Evolutionary conservation across 2,113 vertebrate species (phyloP).

Genomic region (Speoplatyrhinus poulsoni): DNA sequence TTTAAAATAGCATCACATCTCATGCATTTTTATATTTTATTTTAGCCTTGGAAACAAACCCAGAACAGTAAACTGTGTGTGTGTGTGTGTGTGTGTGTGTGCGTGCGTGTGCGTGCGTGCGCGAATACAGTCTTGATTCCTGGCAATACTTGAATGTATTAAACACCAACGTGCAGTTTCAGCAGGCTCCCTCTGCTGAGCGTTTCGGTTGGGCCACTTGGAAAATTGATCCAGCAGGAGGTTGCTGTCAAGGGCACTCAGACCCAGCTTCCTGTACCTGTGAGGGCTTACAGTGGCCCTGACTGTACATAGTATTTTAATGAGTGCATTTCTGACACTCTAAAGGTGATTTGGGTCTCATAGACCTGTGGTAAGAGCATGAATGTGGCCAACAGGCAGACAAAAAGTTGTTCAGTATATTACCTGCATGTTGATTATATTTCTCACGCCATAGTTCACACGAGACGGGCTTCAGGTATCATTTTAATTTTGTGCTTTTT

Average conservation of each 20-base stretch:
- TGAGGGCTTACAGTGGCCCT: constrained; percentile 48
- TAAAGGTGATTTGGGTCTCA: constrained; percentile 77
- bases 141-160: constrained; percentile 74
- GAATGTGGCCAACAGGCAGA: constrained; percentile 29
- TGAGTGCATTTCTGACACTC: constrained; percentile 76
- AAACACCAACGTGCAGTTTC: constrained; percentile 61
- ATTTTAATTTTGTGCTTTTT: constrained; percentile 4
- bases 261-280: constrained; percentile 24
- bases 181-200: constrained; percentile 40
- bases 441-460: constrained; percentile 18
- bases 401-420: constrained; percentile 26
- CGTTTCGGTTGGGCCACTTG: constrained; percentile 47
- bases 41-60: constrained; percentile 34
- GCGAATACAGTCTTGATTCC: constrained; percentile 61
- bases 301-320: constrained; percentile 77
- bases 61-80: constrained; percentile 1
- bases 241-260: constrained; percentile 46
- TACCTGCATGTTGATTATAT: constrained; percentile 28
- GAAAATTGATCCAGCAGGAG: constrained; percentile 46
- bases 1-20: no score
- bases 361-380: constrained; percentile 70
- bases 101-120: constrained; percentile 19
- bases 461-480: background rate
- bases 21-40: constrained; percentile 15
- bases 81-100: background rate